Evolutionary conservation across 2,113 vertebrate genomes (phyloP).

Genomic region (Perca fluviatilis): DNA sequence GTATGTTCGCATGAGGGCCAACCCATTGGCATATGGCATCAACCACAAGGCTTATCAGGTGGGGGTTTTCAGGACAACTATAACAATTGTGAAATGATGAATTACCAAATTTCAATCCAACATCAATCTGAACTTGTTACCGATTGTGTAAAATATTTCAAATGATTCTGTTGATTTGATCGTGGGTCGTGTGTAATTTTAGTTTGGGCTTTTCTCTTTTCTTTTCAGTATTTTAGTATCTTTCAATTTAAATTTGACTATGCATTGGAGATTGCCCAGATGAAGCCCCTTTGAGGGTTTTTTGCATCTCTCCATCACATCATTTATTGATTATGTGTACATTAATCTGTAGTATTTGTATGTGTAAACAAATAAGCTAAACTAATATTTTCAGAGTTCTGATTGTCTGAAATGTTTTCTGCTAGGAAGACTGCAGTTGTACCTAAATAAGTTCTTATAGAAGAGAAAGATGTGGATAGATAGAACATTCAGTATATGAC

Average conservation of each 20-base stretch:
- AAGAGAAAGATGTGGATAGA: background rate
- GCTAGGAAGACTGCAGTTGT: background rate
- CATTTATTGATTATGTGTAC: too few relatives aligned
- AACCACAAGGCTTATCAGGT: constrained; percentile 97
- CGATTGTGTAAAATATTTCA: background rate
- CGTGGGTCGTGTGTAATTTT: too few relatives aligned
- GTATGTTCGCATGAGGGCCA: constrained; percentile 98
- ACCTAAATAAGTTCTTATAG: background rate
- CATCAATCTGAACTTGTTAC: background rate
- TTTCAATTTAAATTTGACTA: too few relatives aligned
- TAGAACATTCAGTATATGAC: background rate
- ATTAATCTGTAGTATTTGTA: too few relatives aligned
- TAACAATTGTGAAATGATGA: too few relatives aligned
- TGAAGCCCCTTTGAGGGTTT: too few relatives aligned
- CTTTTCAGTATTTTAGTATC: too few relatives aligned
- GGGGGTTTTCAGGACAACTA: background rate
- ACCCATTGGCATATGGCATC: constrained; percentile 97
- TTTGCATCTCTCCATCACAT: too few relatives aligned
- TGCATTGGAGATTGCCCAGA: too few relatives aligned
- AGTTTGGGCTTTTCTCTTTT: too few relatives aligned
- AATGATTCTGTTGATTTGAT: too few relatives aligned
- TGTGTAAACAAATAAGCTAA: too few relatives aligned
- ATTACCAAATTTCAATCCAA: background rate
- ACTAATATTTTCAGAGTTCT: background rate
- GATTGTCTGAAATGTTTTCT: background rate